Evolutionary conservation across 1,140 invertebrate genomes (phyloP).

Genomic region (Drosophila ambigua): DNA sequence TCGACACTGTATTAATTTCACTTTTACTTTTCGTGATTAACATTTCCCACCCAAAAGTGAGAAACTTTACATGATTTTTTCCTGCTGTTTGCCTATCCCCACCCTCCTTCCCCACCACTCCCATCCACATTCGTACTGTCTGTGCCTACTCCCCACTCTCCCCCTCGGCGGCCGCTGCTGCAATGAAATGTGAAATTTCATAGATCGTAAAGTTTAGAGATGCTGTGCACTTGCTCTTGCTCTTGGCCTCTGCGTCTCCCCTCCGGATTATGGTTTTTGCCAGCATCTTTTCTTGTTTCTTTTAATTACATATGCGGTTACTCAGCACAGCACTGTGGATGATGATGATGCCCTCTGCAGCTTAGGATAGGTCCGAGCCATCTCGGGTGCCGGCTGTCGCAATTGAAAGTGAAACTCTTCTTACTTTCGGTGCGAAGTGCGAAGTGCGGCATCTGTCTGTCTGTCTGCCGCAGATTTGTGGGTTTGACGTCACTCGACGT

Average conservation of each 20-base stretch:
- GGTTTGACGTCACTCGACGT: conserved; percentile 21
- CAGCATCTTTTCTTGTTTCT: conserved; percentile 32
- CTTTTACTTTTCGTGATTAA: conserved; percentile 81
- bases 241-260: not conserved
- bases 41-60: conserved; percentile 80
- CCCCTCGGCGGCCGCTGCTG: not conserved
- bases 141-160: conserved; percentile 16
- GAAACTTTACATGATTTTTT: conserved; percentile 71
- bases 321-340: conserved; percentile 24
- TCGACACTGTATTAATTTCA: conserved; percentile 70
- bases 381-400: conserved; percentile 49
- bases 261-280: conserved; percentile 45
- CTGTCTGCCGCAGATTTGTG: conserved; percentile 34
- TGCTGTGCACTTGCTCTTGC: conserved; percentile 22
- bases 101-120: conserved; percentile 7
- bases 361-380: conserved; percentile 21
- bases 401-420: conserved; percentile 80
- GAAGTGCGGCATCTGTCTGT: too few relatives aligned
- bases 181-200: conserved; percentile 78
- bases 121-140: conserved; percentile 63
- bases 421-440: conserved; percentile 51
- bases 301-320: conserved; percentile 63
- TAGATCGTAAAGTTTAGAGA: conserved; percentile 73
- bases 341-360: conserved; percentile 21
- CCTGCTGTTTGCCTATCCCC: conserved; percentile 18